Percentiles rank a stretch among this genome's conserved stretches.
These are phyloP conservation scores for Epiblema foenella DNA, from an alignment of 2,888 invertebrate species.

Conservation along the genomic window DNA sequence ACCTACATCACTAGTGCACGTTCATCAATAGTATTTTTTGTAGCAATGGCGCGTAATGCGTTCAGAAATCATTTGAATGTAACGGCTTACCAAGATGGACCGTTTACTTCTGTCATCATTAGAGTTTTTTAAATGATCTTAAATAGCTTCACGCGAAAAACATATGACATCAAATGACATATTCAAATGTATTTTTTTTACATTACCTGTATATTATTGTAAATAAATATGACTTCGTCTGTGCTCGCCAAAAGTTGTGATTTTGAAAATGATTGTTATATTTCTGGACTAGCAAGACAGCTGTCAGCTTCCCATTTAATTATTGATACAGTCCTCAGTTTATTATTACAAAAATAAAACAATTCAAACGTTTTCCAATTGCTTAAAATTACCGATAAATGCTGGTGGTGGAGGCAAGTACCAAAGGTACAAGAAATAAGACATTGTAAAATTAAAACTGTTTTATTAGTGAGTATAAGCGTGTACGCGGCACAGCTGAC, in stretches of 20 bases:
- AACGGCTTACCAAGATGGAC: neutral
- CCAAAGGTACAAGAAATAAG: conserved; percentile 51
- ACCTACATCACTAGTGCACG: conserved; percentile 22
- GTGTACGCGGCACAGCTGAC: conserved; percentile 83
- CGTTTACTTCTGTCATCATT: neutral
- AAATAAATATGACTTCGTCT: no score
- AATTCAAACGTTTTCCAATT: neutral
- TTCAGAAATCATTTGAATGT: conserved; percentile 38
- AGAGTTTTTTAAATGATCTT: neutral
- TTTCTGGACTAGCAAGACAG: neutral
- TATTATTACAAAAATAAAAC: no score
- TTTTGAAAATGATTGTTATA: neutral
- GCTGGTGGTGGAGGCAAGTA: neutral
- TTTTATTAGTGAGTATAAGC: conserved; percentile 83
- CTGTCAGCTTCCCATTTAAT: no score
- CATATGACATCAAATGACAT: neutral
- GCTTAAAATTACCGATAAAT: no score
- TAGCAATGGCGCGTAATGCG: conserved; percentile 29
- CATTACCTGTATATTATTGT: no score
- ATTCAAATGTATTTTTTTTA: no score
- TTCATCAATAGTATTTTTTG: conserved; percentile 9
- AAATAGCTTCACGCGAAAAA: conserved; percentile 24
- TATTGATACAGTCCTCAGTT: no score
- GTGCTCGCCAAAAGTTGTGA: neutral
- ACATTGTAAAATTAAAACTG: conserved; percentile 63